phyloP scores from a whole-genome alignment of 2,797 vertebrate genomes.

The Tangara arthus region DNA sequence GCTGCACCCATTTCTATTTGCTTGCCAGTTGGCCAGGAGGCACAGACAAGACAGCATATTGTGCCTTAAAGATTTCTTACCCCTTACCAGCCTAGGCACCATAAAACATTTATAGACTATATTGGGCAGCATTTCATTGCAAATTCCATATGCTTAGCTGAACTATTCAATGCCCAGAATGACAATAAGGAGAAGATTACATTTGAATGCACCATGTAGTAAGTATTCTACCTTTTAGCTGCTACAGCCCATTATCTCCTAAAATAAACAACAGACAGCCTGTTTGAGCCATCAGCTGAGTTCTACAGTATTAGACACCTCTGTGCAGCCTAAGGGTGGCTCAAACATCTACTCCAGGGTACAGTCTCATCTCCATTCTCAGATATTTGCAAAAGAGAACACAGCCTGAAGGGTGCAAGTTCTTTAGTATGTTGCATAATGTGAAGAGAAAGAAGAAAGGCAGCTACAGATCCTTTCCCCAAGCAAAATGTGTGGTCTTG shows the following conservation, averaged over 20 bases:
- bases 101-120: constrained; percentile 24
- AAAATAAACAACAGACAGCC: neutral
- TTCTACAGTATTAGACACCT: neutral
- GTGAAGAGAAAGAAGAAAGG: neutral
- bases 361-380: neutral
- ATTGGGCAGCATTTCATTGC: constrained; percentile 1
- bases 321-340: neutral
- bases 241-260: neutral
- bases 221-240: neutral
- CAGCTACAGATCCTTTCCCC: neutral
- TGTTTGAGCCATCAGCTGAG: neutral
- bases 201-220: neutral
- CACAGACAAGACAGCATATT: neutral
- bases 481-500: neutral
- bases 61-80: neutral
- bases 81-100: neutral
- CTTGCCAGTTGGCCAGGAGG: neutral
- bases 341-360: neutral
- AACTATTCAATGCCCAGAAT: constrained; percentile 29
- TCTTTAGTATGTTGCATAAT: neutral
- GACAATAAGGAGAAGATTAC: constrained; percentile 30
- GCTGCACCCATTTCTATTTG: neutral
- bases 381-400: neutral
- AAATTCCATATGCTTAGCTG: constrained; percentile 41
- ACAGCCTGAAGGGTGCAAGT: neutral